phyloP scores from a whole-genome alignment of 2,888 invertebrate genomes.

The Ceriagrion tenellum region DNA sequence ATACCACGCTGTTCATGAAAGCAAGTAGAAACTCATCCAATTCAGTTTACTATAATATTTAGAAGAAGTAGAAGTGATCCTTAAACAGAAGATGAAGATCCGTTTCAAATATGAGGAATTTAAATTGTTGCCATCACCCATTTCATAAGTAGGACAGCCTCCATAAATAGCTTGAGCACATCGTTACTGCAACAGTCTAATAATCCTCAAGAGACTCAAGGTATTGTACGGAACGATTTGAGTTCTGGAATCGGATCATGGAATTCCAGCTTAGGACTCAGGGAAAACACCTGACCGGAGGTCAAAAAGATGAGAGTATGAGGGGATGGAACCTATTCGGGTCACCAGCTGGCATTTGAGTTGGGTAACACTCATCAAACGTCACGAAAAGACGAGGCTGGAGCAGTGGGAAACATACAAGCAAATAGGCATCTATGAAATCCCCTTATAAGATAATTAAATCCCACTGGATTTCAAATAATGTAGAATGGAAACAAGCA shows the following conservation, averaged over 20 bases:
- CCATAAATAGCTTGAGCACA: no score
- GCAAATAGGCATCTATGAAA: background rate
- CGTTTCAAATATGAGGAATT: no score
- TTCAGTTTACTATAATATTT: no score
- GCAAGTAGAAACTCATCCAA: no score
- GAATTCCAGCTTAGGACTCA: background rate
- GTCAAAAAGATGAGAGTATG: background rate
- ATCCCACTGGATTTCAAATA: background rate
- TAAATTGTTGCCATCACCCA: no score
- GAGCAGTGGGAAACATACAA: background rate
- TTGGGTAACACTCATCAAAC: background rate
- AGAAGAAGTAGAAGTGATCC: no score
- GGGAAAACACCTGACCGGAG: background rate
- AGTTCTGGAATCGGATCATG: background rate
- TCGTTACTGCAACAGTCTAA: no score
- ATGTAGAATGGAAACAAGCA: background rate
- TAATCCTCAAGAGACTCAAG: background rate
- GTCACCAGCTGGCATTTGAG: constrained; percentile 46
- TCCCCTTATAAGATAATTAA: background rate
- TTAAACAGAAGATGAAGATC: no score
- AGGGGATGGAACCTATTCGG: background rate
- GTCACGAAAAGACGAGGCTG: background rate
- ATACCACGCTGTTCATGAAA: no score
- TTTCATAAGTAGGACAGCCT: no score
- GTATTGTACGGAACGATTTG: background rate